Evolutionary conservation across 2,113 vertebrate species (phyloP).

Genomic region (Pterocles burchelli): DNA sequence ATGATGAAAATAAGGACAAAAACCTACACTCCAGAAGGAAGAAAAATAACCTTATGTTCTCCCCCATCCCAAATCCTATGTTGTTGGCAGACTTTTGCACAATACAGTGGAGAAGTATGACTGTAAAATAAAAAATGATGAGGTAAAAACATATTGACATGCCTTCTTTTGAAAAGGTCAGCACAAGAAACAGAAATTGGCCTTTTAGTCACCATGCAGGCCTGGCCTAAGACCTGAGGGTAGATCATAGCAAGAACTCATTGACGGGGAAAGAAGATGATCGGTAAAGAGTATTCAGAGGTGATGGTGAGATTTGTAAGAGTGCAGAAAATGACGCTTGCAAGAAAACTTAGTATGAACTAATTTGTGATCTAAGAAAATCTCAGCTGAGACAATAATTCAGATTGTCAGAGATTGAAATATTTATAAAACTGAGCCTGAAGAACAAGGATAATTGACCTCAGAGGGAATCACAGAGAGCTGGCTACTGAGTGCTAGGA

Average conservation of each 20-base stretch:
- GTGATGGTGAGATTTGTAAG: background rate
- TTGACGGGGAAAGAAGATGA: background rate
- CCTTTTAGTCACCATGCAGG: background rate
- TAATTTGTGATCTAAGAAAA: conserved; percentile 38
- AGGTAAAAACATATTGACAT: background rate
- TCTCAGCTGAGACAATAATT: conserved; percentile 43
- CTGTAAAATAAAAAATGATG: background rate
- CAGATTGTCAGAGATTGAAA: conserved; percentile 45
- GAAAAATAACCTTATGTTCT: background rate
- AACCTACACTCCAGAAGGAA: background rate
- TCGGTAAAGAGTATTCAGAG: background rate
- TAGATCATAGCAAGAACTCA: background rate
- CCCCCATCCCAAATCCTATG: background rate
- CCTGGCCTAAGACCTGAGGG: background rate
- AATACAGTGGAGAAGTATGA: background rate
- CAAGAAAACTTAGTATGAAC: conserved; percentile 21
- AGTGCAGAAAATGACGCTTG: background rate
- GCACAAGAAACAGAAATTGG: background rate
- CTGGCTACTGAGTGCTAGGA: conserved; percentile 29
- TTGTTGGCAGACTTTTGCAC: background rate
- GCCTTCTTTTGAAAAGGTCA: conserved; percentile 19
- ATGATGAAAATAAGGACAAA: background rate
- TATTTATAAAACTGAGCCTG: conserved; percentile 61
- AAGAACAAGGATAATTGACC: conserved; percentile 63
- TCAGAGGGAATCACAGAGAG: conserved; percentile 50